Conservation (phyloP, 2,797 vertebrate genomes). For the Acestrorhynchus altus region DNA sequence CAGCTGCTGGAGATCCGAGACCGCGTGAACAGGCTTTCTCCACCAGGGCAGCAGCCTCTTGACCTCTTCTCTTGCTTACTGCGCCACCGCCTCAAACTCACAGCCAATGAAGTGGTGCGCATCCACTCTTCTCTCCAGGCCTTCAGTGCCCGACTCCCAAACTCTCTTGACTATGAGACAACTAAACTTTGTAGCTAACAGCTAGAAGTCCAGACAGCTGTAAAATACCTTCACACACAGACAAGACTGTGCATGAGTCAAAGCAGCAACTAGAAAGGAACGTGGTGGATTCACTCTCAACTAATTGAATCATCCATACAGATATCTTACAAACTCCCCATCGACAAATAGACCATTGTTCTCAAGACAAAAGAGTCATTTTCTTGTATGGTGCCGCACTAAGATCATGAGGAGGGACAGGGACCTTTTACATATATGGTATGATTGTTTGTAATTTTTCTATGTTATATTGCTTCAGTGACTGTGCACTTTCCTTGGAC, state of each 20-base stretch:
- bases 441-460: constrained; percentile 83
- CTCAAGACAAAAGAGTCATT: constrained; percentile 73
- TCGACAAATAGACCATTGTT: constrained; percentile 64
- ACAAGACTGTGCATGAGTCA: constrained; percentile 36
- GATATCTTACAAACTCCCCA: constrained; percentile 32
- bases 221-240: constrained; percentile 37
- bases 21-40: constrained; percentile 93
- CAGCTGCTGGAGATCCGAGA: constrained; percentile 94
- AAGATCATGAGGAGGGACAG: constrained; percentile 64
- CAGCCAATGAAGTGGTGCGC: constrained; percentile 92
- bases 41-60: constrained; percentile 88
- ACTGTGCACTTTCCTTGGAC: constrained; percentile 80
- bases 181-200: constrained; percentile 98
- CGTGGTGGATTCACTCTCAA: constrained; percentile 42
- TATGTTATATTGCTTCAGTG: constrained; percentile 83
- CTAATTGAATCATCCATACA: constrained; percentile 55
- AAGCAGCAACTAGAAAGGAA: constrained; percentile 28
- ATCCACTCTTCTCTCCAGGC: constrained; percentile 93
- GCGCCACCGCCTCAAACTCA: constrained; percentile 93
- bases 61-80: constrained; percentile 96
- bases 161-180: constrained; percentile 93
- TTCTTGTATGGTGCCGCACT: constrained; percentile 73
- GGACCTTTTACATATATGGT: constrained; percentile 72
- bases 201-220: constrained; percentile 62
- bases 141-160: constrained; percentile 91